Evolutionary conservation across 2,113 vertebrate genomes (phyloP).

Genomic region (Tenrec ecaudatus): DNA sequence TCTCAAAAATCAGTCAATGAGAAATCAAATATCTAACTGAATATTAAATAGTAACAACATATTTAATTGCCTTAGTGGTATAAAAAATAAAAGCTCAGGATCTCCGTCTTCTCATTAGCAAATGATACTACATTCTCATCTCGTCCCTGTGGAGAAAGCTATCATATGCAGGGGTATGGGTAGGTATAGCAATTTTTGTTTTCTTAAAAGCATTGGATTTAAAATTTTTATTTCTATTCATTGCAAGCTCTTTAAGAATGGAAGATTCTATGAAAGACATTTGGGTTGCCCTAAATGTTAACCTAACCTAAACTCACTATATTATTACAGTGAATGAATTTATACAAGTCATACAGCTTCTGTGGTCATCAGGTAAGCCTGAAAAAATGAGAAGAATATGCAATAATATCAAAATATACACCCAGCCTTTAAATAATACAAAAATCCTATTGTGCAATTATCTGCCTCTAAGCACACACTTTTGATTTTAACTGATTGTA

Average conservation of each 20-base stretch:
- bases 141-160: no score
- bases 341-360: not conserved
- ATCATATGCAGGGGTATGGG: not conserved
- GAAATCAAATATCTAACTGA: no score
- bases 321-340: slow-evolving; percentile 8
- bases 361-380: not conserved
- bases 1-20: no score
- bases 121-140: no score
- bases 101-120: no score
- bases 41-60: no score
- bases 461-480: not conserved
- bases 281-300: not conserved
- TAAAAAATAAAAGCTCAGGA: no score
- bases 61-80: no score
- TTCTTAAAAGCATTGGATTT: slow-evolving; percentile 9
- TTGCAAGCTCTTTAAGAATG: slow-evolving; percentile 42
- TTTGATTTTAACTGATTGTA: slow-evolving; percentile 20
- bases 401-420: not conserved
- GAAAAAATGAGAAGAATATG: not conserved
- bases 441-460: not conserved
- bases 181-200: not conserved
- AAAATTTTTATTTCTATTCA: slow-evolving; percentile 28
- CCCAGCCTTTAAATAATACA: not conserved
- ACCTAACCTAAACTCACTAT: not conserved
- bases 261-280: not conserved